Evolutionary conservation across 2,113 vertebrate genomes (phyloP).

Genomic region (Nibea albiflora): DNA sequence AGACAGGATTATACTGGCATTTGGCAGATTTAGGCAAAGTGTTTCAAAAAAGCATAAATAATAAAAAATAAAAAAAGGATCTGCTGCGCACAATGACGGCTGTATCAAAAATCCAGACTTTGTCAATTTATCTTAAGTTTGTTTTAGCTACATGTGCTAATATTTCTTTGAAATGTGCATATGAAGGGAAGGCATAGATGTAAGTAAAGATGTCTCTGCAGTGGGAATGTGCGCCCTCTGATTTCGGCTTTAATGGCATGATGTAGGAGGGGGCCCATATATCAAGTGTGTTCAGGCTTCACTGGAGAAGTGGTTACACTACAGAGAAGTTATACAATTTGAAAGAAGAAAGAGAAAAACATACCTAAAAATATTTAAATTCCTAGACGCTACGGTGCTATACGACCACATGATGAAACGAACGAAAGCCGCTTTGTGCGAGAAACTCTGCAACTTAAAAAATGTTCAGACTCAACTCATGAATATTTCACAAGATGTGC

Average conservation of each 20-base stretch:
- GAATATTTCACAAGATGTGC: constrained; percentile 62
- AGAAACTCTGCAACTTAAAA: constrained; percentile 20
- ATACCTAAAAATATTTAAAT: constrained; percentile 6
- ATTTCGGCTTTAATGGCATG: constrained; percentile 18
- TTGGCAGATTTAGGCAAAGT: constrained; percentile 45
- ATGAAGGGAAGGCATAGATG: constrained; percentile 5
- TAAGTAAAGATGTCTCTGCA: not conserved
- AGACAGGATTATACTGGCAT: constrained; percentile 1
- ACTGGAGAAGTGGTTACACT: not conserved
- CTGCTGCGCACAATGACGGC: not conserved
- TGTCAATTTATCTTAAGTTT: not conserved
- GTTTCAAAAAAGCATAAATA: not conserved
- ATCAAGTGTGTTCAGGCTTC: constrained; percentile 9
- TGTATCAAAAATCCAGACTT: not conserved
- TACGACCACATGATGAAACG: constrained; percentile 11
- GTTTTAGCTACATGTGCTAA: not conserved
- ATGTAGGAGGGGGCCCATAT: not conserved
- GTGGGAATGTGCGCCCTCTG: not conserved
- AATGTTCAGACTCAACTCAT: constrained; percentile 41
- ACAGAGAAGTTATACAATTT: constrained; percentile 1
- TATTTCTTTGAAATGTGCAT: constrained; percentile 18
- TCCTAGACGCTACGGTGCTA: not conserved
- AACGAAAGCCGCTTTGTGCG: constrained; percentile 16
- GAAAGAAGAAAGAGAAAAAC: not conserved
- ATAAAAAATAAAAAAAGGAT: not conserved